Evolutionary conservation across 2,888 invertebrate genomes (phyloP), one percentile per base, ranked within the genome.

Genomic region (Agrilus mali): DNA sequence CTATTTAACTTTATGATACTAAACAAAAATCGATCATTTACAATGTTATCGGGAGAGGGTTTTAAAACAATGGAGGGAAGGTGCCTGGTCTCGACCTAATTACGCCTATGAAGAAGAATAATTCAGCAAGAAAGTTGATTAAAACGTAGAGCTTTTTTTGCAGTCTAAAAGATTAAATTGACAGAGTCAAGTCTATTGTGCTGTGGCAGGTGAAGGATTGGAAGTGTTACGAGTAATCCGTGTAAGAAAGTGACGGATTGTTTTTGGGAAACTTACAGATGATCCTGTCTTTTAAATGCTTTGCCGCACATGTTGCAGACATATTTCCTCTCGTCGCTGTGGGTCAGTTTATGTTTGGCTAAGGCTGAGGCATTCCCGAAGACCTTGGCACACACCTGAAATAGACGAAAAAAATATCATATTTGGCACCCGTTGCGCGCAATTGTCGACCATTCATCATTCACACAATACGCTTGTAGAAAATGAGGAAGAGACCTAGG

Each of bases 251-350:
- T 35, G 35, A 35, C 10, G 14, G 35, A 35, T 35, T 12, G 35
- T 16, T 35, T 35, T 12, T 35, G 35, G 35, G 33, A 47, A 46
- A 85, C 93, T 92, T 75, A 94, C 90, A 96, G 80, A 74, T 96
- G 95, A 73, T 96, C 96, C 72, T 96, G 95, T 66, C 96, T 78
- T 73, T 96, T 96, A 77, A 96, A 96, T 55, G 95, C 95, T 72
- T 96, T 96, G 52, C 89, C 84, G 71, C 96, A 96, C 67, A 94
- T 86, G 61, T 80, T 81, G 71, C 96, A 96, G 53, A 92, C 86
- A 70, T 94, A 95, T 68, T 93, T 93, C 59, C 96, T 75, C 67
- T 96, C 96, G 70, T 96, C 95, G 71, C 94, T 94, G 75, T 96
- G 96, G 54, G 95, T 96, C 67, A 96, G 76, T 71, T 94, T 94